Evolutionary conservation across 2,888 invertebrate species (phyloP), one percentile per base, ranked within the genome.

Genomic region (Diplolepis rosae): DNA sequence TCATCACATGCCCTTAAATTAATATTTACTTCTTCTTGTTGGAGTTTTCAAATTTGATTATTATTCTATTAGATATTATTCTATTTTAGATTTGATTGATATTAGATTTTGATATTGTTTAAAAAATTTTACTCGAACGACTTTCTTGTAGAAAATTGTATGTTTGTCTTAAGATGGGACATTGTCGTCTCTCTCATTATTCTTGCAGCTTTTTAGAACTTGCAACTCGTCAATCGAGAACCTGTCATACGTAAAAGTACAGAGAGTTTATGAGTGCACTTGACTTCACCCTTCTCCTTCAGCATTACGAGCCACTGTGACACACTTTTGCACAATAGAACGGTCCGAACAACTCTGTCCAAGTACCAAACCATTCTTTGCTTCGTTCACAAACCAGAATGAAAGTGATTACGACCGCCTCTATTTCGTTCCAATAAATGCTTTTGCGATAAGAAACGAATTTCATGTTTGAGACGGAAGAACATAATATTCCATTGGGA

Each of bases 261-360:
- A 61, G 5, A 22, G 61, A 77, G 76, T 74, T 70, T 68, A 73
- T 67, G 68, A 35, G 51, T 72, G 69, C 71, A 67, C 56, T 51
- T 32, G 52, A 48, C 66, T 66, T 50, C 50, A 68, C 71, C 70
- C 79, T 73, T 73, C 61, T 74, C 70, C 71, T 65, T 50, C 39
- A 68, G 71, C 67, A 68, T 68, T 67, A 66, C 72, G 70, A 75
- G 74, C 73, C 71, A 74, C 79, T 79, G 74, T 79, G 79, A 79
- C 79, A 79, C 76, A 79, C 77, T 79, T 79, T 76, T 70, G 65
- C 69, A 79, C 79, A 79, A 79, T 79, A 69, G 79, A 76, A 42
- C 61, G 72, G 77, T 74, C 76, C 35, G 61, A 24, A 39, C 39
- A 61, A 35, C 35, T 61, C n/a, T n/a, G n/a, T n/a, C 61, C 39